Evolutionary conservation across 2,797 vertebrate species (phyloP), one percentile per base, ranked within the genome.

Genomic region (Alosa sapidissima): DNA sequence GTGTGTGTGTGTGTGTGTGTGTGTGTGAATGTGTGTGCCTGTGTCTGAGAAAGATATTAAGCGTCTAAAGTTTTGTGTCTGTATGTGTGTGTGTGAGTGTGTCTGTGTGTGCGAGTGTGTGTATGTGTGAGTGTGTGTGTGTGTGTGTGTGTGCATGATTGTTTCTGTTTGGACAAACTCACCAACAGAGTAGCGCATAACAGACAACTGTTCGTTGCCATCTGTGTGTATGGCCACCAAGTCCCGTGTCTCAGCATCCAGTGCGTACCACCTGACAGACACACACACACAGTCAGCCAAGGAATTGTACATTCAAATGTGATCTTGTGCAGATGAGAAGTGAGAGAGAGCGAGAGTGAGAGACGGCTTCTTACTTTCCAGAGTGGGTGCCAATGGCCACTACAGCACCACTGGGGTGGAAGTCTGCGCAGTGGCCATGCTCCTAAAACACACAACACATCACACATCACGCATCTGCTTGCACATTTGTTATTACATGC

Each of bases 161-260:
- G 14, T 5, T 14, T 75, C 10, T 41, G 13, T 14, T 47, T 2
- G 21, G 16, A 16, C 14, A 78, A 47, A 90, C 98, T 89, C 94
- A 99, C 98, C 98, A 62, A 96, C 83, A 84, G 97, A 97, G 93
- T 97, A 99, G 91, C 98, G 97, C 98, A 99, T 97, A 91, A 99
- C 96, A 0, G 98, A 99, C 84, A 99, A 96, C 93, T 99, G 98
- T 10, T 99, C 98, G 0, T 99, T 99, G 62, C 98, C 98, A 4
- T 99, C 98, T 0, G 98, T 99, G 93, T 99, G 98, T 89, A 99
- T 98, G 48, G 96, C 98, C 86, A 99, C 97, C 88, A 99, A 95
- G 94, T 99, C 98, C 36, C 97, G 96, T 1, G 96, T 97, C 93
- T 99, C 98, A 1, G 98, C 98, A 21, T 99, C 98, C 92, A 99